phyloP scores from a whole-genome alignment of 2,797 vertebrate genomes.

The Lithobates sylvaticus region DNA sequence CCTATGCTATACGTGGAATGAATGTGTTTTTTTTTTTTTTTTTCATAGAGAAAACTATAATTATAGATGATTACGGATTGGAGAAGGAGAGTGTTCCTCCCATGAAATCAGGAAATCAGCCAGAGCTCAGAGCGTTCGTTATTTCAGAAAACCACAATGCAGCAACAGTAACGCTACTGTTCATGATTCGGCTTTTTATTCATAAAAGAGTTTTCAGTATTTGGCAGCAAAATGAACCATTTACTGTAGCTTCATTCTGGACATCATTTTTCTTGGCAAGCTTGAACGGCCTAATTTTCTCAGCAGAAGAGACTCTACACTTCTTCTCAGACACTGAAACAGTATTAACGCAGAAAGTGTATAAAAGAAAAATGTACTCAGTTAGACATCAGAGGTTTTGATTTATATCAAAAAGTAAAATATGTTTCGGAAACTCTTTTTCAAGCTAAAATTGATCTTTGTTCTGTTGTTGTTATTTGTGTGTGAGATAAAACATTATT shows the following conservation, averaged over 20 bases:
- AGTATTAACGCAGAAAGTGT: conserved; percentile 33
- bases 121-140: conserved; percentile 52
- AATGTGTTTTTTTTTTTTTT: not conserved
- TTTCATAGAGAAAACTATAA: conserved; percentile 49
- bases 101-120: conserved; percentile 57
- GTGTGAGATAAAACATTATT: not conserved
- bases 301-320: conserved; percentile 47
- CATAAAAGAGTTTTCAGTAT: conserved; percentile 59
- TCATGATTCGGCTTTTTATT: conserved; percentile 49
- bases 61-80: conserved; percentile 58
- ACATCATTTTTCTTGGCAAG: conserved; percentile 55
- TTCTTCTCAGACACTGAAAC: conserved; percentile 55
- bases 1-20: conserved; percentile 9
- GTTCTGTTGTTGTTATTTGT: not conserved
- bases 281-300: conserved; percentile 55
- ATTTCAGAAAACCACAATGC: conserved; percentile 60
- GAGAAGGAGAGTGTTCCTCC: conserved; percentile 49
- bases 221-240: conserved; percentile 60
- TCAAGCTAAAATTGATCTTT: not conserved
- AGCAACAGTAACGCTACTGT: conserved; percentile 61
- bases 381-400: conserved; percentile 4
- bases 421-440: not conserved
- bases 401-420: not conserved
- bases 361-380: conserved; percentile 11
- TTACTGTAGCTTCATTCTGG: conserved; percentile 58